A percentile compares a stretch with the other conserved stretches of the same genome.
Evolutionary conservation across 2,113 vertebrate genomes (phyloP).

Genomic region (Saguinus midas): DNA sequence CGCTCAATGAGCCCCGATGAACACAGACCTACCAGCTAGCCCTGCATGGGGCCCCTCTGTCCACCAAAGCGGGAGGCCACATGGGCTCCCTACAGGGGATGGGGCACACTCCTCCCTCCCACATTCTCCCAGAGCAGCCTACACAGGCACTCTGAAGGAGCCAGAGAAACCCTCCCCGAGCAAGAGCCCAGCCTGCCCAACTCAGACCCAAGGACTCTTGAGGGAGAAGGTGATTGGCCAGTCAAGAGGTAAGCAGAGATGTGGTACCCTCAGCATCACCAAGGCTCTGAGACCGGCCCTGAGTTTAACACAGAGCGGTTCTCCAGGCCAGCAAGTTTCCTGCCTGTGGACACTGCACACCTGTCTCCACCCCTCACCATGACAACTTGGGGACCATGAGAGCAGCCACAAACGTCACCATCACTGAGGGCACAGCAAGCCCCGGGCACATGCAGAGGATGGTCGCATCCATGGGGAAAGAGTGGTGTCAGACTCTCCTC

Average conservation of each 20-base stretch:
- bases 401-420: accelerated
- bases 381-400: background rate
- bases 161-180: background rate
- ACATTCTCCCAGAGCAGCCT: background rate
- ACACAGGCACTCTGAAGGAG: accelerated
- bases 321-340: background rate
- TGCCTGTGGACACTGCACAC: accelerated
- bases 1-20: accelerated
- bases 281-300: accelerated
- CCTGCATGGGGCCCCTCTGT: background rate
- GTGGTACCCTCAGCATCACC: accelerated
- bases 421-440: background rate
- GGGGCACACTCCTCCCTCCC: background rate
- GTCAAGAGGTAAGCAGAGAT: background rate
- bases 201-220: accelerated
- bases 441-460: background rate
- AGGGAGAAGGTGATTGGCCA: background rate
- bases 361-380: accelerated
- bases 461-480: accelerated
- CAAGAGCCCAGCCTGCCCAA: background rate
- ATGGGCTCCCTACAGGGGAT: background rate
- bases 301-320: background rate
- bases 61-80: too few species aligned
- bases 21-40: too few species aligned
- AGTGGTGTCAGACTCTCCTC: background rate